Conservation (phyloP, 2,888 invertebrate species). For the Tipula unca region DNA sequence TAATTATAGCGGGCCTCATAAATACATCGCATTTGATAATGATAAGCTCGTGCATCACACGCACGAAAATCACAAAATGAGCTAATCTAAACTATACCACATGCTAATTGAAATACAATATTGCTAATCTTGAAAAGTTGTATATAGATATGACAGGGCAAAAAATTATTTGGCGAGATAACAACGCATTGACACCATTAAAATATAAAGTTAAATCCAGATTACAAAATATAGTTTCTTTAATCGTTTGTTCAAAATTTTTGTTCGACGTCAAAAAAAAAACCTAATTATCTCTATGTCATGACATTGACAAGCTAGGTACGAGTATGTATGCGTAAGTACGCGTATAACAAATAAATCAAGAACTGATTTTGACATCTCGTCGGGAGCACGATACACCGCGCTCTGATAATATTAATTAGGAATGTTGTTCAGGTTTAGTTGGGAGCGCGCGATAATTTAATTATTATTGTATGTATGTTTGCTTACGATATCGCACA, state of each 20-base stretch:
- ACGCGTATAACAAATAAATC: not conserved
- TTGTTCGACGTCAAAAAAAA: not conserved
- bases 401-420: not conserved
- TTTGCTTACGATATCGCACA: too few relatives aligned
- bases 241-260: not conserved
- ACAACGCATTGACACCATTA: not conserved
- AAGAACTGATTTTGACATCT: not conserved
- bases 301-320: too few relatives aligned
- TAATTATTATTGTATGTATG: not conserved
- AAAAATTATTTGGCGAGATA: not conserved
- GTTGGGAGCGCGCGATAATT: not conserved
- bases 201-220: not conserved
- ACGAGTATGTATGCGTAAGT: not conserved
- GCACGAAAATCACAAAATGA: too few relatives aligned
- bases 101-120: not conserved
- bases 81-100: not conserved
- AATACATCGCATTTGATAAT: not conserved
- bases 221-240: not conserved
- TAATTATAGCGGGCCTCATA: too few relatives aligned
- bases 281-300: not conserved
- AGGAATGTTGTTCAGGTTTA: not conserved
- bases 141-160: not conserved
- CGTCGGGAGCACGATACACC: not conserved
- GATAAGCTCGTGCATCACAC: not conserved
- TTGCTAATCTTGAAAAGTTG: not conserved